Evolutionary conservation across 1,140 invertebrate species (phyloP), one percentile per base, ranked within the genome.

Genomic region (Macrostomum lignano): DNA sequence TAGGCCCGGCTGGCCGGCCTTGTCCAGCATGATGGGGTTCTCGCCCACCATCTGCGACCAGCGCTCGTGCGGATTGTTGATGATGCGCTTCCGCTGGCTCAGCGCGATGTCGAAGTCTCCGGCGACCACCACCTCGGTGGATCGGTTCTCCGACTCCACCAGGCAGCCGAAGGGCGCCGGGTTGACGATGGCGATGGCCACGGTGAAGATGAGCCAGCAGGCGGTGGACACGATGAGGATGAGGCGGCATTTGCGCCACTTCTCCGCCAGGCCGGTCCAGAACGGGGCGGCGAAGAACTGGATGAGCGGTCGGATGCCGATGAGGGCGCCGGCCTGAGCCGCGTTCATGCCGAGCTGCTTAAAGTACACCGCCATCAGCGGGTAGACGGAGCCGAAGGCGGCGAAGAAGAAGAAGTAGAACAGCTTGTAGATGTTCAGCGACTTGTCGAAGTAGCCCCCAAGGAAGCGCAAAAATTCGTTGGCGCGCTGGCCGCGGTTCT

Each of bases 391-490:
- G 4, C 88, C 88, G 46, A 96, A 98, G 1, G 88, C 86, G 2
- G 86, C 82, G 51, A 93, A 98, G 59, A 94, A 96, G 65, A 93
- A 94, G 56, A 96, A 93, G 54, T 96, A 98, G 55, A 96, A 98
- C 1, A 74, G 73, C 54, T 88, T 88, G 31, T 82, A 77, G 3
- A 78, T 73, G 33, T 88, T 64, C 26, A 91, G 61, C 50, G 88
- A 77, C 30, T 73, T 74, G 50, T 82, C 75, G 3, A 39, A n/a
- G n/a, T n/a, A n/a, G n/a, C n/a, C n/a, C n/a, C n/a, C n/a, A n/a
- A n/a, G n/a, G n/a, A n/a, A n/a, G n/a, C n/a, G n/a, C n/a, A n/a
- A n/a, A n/a, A n/a, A n/a, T n/a, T n/a, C n/a, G n/a, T n/a, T n/a
- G n/a, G n/a, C n/a, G n/a, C n/a, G n/a, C n/a, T n/a, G n/a, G n/a